Evolutionary conservation across 2,797 vertebrate genomes (phyloP), one percentile per base, ranked within the genome.

Genomic region (Coranthus polyacanthus): DNA sequence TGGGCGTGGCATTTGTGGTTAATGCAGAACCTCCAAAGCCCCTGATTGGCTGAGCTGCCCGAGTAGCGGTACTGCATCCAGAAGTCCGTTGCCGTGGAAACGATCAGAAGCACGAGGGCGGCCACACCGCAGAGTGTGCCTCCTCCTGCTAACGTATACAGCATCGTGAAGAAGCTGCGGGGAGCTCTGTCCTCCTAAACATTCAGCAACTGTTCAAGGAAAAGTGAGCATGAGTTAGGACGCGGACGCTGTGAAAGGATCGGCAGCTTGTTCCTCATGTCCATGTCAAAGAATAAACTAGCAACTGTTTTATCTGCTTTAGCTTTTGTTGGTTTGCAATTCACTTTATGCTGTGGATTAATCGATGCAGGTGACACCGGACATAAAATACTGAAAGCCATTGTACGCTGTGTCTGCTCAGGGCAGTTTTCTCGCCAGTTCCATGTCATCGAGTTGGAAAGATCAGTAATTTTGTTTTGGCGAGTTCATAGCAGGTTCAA

Each of bases 31-130:
- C 90, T 92, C 95, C 95, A 96, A 46, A 97, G 94, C 8, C 95
- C 96, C 72, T 96, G 94, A 87, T 92, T 95, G 79, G 93, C 92
- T 0, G 89, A 81, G 73, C 89, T 95, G 0, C 93, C 94, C 0
- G 94, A 94, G 49, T 91, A 95, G 3, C 94, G 90, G 56, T 94
- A 95, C 76, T 96, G 94, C 93, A 94, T 92, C 96, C 95, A 97
- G 86, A 92, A 95, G 69, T 94, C 93, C 0, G 95, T 96, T 0
- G 93, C 91, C 0, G 95, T 96, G 57, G 95, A 93, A 24, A 95
- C 90, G 17, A 96, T 92, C 38, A 96, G 94, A 34, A 96, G 94
- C 63, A 94, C 89, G 8, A 96, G 89, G 55, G 95, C 92, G 0
- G 83, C 93, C 64, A 92, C 87, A 0, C 94, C 94, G 2, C 95